These are phyloP conservation scores for Phortica okadai DNA, from an alignment of 2,888 invertebrate genomes.

Conservation along the genomic window DNA sequence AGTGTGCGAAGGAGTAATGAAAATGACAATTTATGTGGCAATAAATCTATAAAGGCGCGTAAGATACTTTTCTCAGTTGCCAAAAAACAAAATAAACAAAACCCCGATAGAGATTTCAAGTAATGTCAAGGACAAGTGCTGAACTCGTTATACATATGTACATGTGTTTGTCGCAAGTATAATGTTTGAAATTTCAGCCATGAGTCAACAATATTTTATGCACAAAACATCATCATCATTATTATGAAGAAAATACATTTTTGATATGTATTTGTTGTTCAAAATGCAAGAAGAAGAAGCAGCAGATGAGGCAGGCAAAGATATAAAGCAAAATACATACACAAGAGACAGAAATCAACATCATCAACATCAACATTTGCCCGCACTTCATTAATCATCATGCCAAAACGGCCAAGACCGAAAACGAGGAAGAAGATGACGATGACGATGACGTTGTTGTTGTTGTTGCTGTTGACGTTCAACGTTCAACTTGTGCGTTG, in stretches of 20 bases:
- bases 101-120: not conserved
- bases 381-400: slow-evolving; percentile 77
- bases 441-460: slow-evolving; percentile 32
- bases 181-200: not conserved
- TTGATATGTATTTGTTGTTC: not conserved
- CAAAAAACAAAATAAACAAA: no score
- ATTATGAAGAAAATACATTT: not conserved
- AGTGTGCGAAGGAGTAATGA: not conserved
- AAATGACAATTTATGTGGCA: not conserved
- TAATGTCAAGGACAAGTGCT: slow-evolving; percentile 15
- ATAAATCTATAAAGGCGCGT: slow-evolving; percentile 2
- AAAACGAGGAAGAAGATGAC: slow-evolving; percentile 21
- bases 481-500: slow-evolving; percentile 15
- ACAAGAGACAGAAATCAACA: not conserved
- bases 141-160: not conserved
- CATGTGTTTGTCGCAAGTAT: not conserved
- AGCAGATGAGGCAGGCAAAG: not conserved
- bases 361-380: slow-evolving; percentile 47
- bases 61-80: not conserved
- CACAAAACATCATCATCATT: slow-evolving; percentile 47
- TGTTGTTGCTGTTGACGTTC: not conserved
- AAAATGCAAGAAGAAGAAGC: no score
- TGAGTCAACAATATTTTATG: slow-evolving; percentile 7
- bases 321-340: not conserved
- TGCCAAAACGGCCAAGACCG: slow-evolving; percentile 69